These are phyloP conservation scores for Andrena chrysosceles DNA, from an alignment of 2,888 invertebrate genomes.

Conservation along the genomic window DNA sequence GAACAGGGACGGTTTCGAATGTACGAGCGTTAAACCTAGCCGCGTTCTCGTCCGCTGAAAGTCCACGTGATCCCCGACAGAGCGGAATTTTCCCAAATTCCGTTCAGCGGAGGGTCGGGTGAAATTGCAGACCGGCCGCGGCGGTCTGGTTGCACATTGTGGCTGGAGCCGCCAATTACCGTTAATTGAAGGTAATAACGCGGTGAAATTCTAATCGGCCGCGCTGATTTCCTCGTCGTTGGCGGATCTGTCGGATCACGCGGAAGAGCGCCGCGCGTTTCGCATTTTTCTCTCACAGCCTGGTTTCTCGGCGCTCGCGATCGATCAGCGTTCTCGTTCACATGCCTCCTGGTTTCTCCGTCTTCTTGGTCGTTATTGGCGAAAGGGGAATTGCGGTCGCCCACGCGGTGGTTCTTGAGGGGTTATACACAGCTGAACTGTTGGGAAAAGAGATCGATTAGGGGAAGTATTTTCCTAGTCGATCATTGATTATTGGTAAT, in stretches of 20 bases:
- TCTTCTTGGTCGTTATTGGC: slow-evolving; percentile 23
- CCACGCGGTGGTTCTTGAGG: slow-evolving; percentile 41
- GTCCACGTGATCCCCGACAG: too few relatives aligned
- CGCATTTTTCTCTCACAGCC: slow-evolving; percentile 41
- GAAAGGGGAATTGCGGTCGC: slow-evolving; percentile 56
- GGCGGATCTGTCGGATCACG: slow-evolving; percentile 22
- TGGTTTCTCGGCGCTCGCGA: slow-evolving; percentile 47
- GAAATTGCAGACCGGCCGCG: not conserved
- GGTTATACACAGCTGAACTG: slow-evolving; percentile 25
- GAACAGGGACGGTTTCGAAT: too few relatives aligned
- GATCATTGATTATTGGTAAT: too few relatives aligned
- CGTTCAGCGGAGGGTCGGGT: not conserved
- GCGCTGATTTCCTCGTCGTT: slow-evolving; percentile 1
- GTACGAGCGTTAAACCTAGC: too few relatives aligned
- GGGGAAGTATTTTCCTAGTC: too few relatives aligned
- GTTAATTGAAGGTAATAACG: slow-evolving; percentile 27
- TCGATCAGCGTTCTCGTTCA: slow-evolving; percentile 51
- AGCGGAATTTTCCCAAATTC: too few relatives aligned
- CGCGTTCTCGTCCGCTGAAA: too few relatives aligned
- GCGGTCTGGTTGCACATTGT: not conserved
- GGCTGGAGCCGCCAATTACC: not conserved
- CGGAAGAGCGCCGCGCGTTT: slow-evolving; percentile 25
- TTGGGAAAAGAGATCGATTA: not conserved
- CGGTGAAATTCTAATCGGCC: slow-evolving; percentile 29
- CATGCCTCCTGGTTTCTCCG: slow-evolving; percentile 28